Percentiles rank a stretch among this genome's conserved stretches.
Conservation (phyloP, 2,113 vertebrate genomes). For the Trogon surrucura region DNA sequence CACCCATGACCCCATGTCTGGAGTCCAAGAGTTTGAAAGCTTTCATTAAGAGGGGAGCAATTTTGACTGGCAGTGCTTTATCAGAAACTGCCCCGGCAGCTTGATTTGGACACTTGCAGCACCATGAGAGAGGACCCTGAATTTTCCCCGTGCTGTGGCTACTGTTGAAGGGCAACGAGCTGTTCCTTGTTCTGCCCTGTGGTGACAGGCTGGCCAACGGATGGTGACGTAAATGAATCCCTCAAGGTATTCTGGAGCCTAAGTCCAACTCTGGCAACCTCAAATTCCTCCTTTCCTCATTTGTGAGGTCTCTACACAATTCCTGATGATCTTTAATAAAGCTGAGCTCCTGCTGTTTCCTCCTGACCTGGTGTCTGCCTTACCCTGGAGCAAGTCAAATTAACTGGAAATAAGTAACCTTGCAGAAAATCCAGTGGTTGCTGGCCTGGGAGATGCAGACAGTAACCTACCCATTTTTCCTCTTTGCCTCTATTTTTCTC, state of each 20-base stretch:
- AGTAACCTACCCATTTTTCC: neutral
- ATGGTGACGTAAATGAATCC: rapidly evolving
- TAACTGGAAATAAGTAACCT: neutral
- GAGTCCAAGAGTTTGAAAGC: neutral
- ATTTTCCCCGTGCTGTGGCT: neutral
- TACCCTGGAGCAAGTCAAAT: rapidly evolving
- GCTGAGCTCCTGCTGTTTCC: neutral
- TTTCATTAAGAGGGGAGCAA: rapidly evolving
- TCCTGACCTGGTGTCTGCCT: neutral
- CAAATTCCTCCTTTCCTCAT: neutral
- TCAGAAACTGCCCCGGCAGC: neutral
- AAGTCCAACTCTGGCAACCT: neutral
- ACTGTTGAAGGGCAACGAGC: neutral
- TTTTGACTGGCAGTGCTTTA: neutral
- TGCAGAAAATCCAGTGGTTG: neutral
- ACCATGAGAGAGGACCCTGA: rapidly evolving
- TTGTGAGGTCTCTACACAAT: neutral
- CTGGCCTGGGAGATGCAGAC: neutral
- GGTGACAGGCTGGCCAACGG: neutral
- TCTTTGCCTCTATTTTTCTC: neutral
- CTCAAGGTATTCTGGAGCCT: neutral
- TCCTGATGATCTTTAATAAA: neutral
- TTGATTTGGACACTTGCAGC: neutral
- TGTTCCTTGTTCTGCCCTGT: rapidly evolving
- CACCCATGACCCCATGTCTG: rapidly evolving